A percentile compares a stretch with the other conserved stretches of the same genome.
These are phyloP conservation scores for Paramormyrops kingsleyae DNA, from an alignment of 2,113 vertebrate species.

Conservation along the genomic window DNA sequence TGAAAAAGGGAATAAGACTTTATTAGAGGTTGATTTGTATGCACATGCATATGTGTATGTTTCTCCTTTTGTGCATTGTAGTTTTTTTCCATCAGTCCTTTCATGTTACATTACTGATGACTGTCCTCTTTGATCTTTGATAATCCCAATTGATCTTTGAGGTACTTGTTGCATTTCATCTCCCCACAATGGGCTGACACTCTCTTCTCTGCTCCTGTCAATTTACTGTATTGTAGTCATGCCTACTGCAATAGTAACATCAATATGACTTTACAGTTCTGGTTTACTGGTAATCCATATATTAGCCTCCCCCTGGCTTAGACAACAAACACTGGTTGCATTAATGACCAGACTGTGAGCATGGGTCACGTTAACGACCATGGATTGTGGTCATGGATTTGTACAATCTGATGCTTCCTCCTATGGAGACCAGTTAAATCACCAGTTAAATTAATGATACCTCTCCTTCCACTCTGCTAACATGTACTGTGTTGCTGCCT, in stretches of 20 bases:
- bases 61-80: not conserved
- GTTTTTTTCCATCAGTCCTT: not conserved
- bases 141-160: not conserved
- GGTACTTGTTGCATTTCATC: not conserved
- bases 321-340: not conserved
- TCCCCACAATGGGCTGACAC: not conserved
- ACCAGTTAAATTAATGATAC: not conserved
- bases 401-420: not conserved
- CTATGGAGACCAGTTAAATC: not conserved
- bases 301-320: not conserved
- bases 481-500: not conserved
- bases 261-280: not conserved
- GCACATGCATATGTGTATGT: not conserved
- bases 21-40: not conserved
- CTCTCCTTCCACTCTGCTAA: not conserved
- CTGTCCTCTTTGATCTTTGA: not conserved
- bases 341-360: not conserved
- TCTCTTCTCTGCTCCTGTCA: not conserved
- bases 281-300: not conserved
- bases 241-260: not conserved
- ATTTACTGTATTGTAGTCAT: not conserved
- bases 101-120: not conserved
- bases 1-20: not conserved
- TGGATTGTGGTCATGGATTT: not conserved
- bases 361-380: not conserved